phyloP scores from a whole-genome alignment of 2,113 vertebrate genomes.

The Sebastes schlegelii region DNA sequence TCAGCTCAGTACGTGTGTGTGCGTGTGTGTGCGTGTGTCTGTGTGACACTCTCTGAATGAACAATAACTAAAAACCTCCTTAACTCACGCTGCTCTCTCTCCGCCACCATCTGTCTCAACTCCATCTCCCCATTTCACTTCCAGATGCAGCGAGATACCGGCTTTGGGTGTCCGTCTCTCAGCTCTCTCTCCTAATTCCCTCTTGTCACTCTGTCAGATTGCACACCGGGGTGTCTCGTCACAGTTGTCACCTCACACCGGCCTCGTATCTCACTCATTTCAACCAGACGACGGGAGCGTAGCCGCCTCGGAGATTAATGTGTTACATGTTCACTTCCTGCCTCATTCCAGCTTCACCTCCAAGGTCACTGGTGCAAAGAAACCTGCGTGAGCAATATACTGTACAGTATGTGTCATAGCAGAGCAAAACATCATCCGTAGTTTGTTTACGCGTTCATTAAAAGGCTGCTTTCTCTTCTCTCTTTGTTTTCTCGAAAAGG shows the following conservation, averaged over 20 bases:
- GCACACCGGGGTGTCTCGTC: conserved; percentile 59
- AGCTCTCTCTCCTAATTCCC: conserved; percentile 44
- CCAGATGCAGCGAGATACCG: conserved; percentile 35
- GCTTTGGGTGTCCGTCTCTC: conserved; percentile 28
- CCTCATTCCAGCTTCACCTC: conserved; percentile 8
- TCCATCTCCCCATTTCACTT: conserved; percentile 35
- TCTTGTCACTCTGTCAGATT: conserved; percentile 55
- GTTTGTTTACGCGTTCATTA: background rate
- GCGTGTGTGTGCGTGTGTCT: conserved; percentile 13
- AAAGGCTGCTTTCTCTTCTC: background rate
- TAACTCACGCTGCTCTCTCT: conserved; percentile 21
- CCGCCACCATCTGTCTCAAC: conserved; percentile 52
- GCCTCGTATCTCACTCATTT: conserved; percentile 59
- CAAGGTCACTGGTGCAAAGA: conserved; percentile 31
- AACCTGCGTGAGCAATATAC: background rate
- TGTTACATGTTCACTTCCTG: conserved; percentile 32
- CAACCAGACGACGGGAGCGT: conserved; percentile 4
- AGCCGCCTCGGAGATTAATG: conserved; percentile 38
- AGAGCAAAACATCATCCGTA: background rate
- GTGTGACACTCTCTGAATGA: conserved; percentile 17
- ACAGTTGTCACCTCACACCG: conserved; percentile 41
- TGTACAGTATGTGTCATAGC: background rate
- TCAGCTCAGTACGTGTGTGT: conserved; percentile 19
- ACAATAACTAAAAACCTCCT: conserved; percentile 49
- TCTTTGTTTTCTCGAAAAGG: background rate